Evolutionary conservation across 2,113 vertebrate genomes (phyloP).

Genomic region (Sinosuthora webbiana): DNA sequence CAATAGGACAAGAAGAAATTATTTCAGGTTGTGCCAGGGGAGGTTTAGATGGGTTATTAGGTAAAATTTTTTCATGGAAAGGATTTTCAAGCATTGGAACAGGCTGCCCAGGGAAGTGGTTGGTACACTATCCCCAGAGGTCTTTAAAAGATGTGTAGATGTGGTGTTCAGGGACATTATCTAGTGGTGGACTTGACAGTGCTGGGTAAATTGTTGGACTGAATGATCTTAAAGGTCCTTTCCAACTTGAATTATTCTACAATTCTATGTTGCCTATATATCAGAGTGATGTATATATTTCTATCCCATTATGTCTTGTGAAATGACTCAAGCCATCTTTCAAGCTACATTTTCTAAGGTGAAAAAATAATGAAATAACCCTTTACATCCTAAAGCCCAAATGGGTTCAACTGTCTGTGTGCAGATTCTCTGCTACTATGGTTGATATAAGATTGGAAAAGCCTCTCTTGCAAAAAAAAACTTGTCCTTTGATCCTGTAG

Average conservation of each 20-base stretch:
- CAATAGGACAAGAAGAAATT: background rate
- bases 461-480: background rate
- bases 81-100: background rate
- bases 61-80: background rate
- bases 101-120: background rate
- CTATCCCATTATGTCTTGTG: background rate
- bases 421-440: background rate
- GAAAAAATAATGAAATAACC: slow-evolving; percentile 20
- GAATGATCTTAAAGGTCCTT: background rate
- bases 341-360: background rate
- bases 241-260: background rate
- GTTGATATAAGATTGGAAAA: slow-evolving; percentile 1
- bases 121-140: background rate
- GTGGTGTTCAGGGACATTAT: background rate
- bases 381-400: background rate
- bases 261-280: background rate
- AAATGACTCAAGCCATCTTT: background rate
- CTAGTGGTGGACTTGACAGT: background rate
- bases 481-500: slow-evolving; percentile 31
- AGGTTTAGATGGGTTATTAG: background rate
- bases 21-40: background rate
- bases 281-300: background rate
- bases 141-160: background rate
- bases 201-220: background rate
- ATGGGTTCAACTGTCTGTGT: background rate